phyloP scores from a whole-genome alignment of 2,113 vertebrate genomes.

The Syrrhaptes paradoxus region DNA sequence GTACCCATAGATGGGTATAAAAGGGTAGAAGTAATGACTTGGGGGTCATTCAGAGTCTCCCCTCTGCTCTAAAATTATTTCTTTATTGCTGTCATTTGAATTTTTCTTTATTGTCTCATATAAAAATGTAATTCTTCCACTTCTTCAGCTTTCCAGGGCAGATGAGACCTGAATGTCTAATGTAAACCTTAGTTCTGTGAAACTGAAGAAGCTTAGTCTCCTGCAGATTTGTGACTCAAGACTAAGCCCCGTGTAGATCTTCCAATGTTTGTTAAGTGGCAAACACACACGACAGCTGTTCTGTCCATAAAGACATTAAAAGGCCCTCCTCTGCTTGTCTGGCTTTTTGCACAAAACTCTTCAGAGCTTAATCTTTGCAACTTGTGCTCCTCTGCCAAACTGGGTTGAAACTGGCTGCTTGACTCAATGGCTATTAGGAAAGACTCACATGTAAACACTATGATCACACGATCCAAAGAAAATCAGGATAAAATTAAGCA shows the following conservation, averaged over 20 bases:
- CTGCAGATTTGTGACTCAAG: neutral
- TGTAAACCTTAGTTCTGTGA: neutral
- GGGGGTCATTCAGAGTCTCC: neutral
- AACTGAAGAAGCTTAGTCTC: neutral
- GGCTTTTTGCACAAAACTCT: neutral
- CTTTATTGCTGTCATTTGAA: neutral
- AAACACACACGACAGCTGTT: neutral
- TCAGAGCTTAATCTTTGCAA: neutral
- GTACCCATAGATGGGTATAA: neutral
- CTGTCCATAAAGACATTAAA: neutral
- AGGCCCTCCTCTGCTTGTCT: neutral
- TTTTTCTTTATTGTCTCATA: slow-evolving; percentile 1
- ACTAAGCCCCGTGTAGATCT: neutral
- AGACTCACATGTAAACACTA: neutral
- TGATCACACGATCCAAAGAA: neutral
- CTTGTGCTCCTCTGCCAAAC: neutral
- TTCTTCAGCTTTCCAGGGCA: neutral
- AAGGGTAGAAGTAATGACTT: neutral
- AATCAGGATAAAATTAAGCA: neutral
- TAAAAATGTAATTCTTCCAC: neutral
- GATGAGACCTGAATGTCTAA: neutral
- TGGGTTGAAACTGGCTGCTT: neutral
- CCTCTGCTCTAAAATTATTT: neutral
- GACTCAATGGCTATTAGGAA: neutral
- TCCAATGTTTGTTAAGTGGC: neutral